Evolutionary conservation across 2,888 invertebrate genomes (phyloP), one percentile per base, ranked within the genome.

Genomic region (Amphimallon solstitiale): DNA sequence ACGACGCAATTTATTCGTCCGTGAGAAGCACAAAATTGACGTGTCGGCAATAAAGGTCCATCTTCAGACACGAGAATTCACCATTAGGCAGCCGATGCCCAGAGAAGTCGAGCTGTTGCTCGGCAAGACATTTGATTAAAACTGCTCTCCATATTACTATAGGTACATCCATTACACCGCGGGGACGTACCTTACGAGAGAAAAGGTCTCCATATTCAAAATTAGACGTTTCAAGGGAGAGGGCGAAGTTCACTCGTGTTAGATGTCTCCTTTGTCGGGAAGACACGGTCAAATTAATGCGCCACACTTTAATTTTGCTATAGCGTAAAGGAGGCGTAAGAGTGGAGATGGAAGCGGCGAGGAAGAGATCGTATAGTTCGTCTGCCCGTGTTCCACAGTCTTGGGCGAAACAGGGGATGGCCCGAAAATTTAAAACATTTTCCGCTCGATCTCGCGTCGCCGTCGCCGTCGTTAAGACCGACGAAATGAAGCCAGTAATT

Each of bases 101-200:
- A 76, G n/a, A 77, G 76, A 74, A 40, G 29, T 73, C 9, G 29
- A 7, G 29, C 5, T 29, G 29, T 5, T 9, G 51, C 6, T 14
- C 3, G 15, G 74, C 76, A 77, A 74, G 77, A 74, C 77, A 76
- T 76, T 78, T 78, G 77, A 78, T 78, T 78, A 78, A 77, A 78
- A 78, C 75, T 71, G 74, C 72, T 74, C 72, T 7, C 37, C 69
- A 64, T 71, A 75, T 75, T 78, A 76, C 45, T 45, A 38, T 38
- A 38, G 38, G 72, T 76, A 76, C 77, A 77, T 77, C 76, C 74
- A 78, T 78, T 78, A 77, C 75, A 68, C 69, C 70, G n/a, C n/a
- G 71, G 73, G 73, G 17, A 19, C 15, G 45, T 45, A 19, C 15
- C 19, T 21, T 19, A 12, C 54, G 9, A 17, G 19, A 10, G 23